Percentiles rank a stretch among this genome's conserved stretches.
These are phyloP conservation scores for Epicauta chinensis DNA, from an alignment of 1,140 invertebrate species.

Conservation along the genomic window DNA sequence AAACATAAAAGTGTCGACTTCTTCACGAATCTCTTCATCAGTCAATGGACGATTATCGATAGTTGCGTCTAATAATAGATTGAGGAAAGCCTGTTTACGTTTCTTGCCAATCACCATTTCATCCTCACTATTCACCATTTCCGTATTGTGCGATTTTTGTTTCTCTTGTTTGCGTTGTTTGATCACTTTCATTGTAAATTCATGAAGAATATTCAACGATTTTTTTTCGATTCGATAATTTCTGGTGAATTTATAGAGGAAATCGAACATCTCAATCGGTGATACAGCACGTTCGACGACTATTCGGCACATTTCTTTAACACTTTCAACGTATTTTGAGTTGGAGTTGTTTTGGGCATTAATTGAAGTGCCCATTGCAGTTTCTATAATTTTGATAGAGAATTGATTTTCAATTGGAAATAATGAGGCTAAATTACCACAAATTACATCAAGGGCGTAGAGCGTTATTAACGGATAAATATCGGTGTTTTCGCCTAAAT, in stretches of 20 bases:
- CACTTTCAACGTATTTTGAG: slow-evolving; percentile 65
- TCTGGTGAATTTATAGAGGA: slow-evolving; percentile 19
- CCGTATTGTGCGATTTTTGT: not conserved
- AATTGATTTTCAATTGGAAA: too few relatives aligned
- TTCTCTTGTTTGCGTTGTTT: slow-evolving; percentile 38
- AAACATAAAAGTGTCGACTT: slow-evolving; percentile 17
- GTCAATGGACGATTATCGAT: not conserved
- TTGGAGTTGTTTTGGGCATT: slow-evolving; percentile 61
- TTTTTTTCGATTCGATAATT: slow-evolving; percentile 38
- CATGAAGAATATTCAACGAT: slow-evolving; percentile 56
- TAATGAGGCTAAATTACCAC: slow-evolving; percentile 4
- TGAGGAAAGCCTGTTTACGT: not conserved
- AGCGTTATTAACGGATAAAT: not conserved
- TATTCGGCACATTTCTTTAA: slow-evolving; percentile 49
- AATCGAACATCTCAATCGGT: slow-evolving; percentile 26
- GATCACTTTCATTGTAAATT: slow-evolving; percentile 59
- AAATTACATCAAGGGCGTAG: slow-evolving; percentile 3
- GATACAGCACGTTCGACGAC: slow-evolving; percentile 39
- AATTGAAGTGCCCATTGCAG: slow-evolving; percentile 61
- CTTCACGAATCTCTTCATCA: not conserved
- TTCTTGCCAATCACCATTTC: not conserved
- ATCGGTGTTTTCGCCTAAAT: not conserved
- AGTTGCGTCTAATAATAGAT: not conserved
- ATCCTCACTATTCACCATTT: not conserved
- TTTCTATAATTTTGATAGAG: slow-evolving; percentile 43